phyloP scores from a whole-genome alignment of 2,113 vertebrate genomes.

The Brachypodius melanocephalos region DNA sequence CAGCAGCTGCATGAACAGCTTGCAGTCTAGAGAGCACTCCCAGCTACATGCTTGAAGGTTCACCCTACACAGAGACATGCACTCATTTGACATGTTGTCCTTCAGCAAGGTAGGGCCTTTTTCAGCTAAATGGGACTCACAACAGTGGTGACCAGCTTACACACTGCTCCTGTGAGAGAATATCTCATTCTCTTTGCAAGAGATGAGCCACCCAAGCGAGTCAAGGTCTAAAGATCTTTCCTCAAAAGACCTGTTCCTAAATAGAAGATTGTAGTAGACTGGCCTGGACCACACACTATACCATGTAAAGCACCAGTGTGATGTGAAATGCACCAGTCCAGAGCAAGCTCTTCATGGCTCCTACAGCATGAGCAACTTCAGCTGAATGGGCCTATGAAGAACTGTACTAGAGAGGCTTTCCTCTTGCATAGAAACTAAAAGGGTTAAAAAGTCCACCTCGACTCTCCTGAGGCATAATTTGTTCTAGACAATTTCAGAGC shows the following conservation, averaged over 20 bases:
- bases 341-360: fast-evolving
- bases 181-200: background rate
- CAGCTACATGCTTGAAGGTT: background rate
- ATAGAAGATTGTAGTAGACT: background rate
- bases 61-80: background rate
- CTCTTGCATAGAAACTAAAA: background rate
- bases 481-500: conserved; percentile 5
- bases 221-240: background rate
- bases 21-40: background rate
- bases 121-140: background rate
- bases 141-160: background rate
- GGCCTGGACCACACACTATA: background rate
- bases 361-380: background rate
- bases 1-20: background rate
- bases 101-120: background rate
- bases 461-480: background rate
- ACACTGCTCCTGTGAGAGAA: background rate
- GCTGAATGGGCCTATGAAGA: background rate
- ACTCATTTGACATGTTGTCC: background rate
- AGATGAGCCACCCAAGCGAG: fast-evolving
- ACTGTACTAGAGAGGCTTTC: background rate
- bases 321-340: background rate
- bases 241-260: background rate
- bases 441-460: background rate
- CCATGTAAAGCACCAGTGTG: background rate